A percentile compares a stretch with the other conserved stretches of the same genome.
These are phyloP conservation scores for Nothocercus julius DNA, from an alignment of 2,113 vertebrate species.

Conservation along the genomic window DNA sequence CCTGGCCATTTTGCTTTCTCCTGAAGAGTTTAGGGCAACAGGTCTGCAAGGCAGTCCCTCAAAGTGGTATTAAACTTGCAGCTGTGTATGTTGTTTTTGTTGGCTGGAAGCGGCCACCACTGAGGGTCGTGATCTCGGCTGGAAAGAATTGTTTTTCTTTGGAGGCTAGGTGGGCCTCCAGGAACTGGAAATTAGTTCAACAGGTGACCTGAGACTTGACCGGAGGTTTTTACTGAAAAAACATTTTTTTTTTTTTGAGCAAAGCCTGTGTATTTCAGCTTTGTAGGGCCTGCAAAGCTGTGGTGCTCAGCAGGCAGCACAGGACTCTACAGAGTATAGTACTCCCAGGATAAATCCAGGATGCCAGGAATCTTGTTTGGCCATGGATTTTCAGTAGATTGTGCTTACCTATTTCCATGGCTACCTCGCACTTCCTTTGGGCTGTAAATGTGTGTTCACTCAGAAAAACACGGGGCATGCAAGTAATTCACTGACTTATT, in stretches of 20 bases:
- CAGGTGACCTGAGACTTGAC: not conserved
- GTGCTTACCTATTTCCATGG: not conserved
- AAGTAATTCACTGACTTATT: not conserved
- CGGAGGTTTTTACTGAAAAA: not conserved
- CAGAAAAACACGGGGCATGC: not conserved
- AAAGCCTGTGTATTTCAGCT: not conserved
- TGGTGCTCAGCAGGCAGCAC: not conserved
- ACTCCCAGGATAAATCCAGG: not conserved
- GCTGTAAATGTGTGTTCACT: not conserved
- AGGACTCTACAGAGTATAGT: not conserved
- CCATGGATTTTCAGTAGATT: not conserved
- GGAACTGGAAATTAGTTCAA: not conserved
- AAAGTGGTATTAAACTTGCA: not conserved
- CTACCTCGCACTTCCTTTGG: not conserved
- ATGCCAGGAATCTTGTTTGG: not conserved
- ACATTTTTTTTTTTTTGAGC: not conserved
- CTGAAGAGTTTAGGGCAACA: not conserved
- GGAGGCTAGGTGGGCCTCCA: not conserved
- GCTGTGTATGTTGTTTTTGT: slow-evolving; percentile 28
- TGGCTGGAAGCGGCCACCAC: not conserved
- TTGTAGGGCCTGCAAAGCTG: not conserved
- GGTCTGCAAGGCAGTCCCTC: not conserved
- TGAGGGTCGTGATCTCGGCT: not conserved
- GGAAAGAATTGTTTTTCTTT: slow-evolving; percentile 5
- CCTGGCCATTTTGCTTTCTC: not conserved